Evolutionary conservation across 2,797 vertebrate genomes (phyloP).

Genomic region (Rhinophrynus dorsalis): DNA sequence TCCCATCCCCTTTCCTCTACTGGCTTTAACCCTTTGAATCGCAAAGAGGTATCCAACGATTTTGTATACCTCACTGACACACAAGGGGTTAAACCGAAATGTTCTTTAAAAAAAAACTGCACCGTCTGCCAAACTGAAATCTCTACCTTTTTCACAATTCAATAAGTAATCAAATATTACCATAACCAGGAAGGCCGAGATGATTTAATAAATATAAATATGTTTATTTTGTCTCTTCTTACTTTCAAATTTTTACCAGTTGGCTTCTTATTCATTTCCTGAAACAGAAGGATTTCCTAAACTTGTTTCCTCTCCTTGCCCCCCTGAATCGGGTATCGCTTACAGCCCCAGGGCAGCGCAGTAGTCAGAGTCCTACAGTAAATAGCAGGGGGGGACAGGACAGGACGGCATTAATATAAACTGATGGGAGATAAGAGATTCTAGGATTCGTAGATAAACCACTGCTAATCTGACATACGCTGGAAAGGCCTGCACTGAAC

Average conservation of each 20-base stretch:
- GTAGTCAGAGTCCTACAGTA: slow-evolving; percentile 57
- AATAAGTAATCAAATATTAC: slow-evolving; percentile 55
- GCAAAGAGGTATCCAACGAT: too few species aligned
- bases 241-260: slow-evolving; percentile 64
- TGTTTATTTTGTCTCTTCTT: slow-evolving; percentile 52
- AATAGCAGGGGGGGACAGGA: slow-evolving; percentile 53
- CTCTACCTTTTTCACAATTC: too few species aligned
- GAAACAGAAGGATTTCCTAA: slow-evolving; percentile 73
- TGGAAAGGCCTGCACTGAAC: too few species aligned
- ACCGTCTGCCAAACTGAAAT: too few species aligned
- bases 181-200: slow-evolving; percentile 57
- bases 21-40: too few species aligned
- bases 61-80: too few species aligned
- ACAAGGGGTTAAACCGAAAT: too few species aligned
- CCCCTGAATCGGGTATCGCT: slow-evolving; percentile 62
- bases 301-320: slow-evolving; percentile 67
- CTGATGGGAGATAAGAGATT: slow-evolving; percentile 61
- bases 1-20: too few species aligned
- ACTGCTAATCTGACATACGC: slow-evolving; percentile 50
- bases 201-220: slow-evolving; percentile 57
- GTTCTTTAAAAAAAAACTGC: too few species aligned
- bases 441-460: slow-evolving; percentile 50
- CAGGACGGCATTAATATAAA: slow-evolving; percentile 50
- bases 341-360: slow-evolving; percentile 58
- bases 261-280: slow-evolving; percentile 67